Evolutionary conservation across 2,797 vertebrate genomes (phyloP).

Genomic region (Hipposideros larvatus): DNA sequence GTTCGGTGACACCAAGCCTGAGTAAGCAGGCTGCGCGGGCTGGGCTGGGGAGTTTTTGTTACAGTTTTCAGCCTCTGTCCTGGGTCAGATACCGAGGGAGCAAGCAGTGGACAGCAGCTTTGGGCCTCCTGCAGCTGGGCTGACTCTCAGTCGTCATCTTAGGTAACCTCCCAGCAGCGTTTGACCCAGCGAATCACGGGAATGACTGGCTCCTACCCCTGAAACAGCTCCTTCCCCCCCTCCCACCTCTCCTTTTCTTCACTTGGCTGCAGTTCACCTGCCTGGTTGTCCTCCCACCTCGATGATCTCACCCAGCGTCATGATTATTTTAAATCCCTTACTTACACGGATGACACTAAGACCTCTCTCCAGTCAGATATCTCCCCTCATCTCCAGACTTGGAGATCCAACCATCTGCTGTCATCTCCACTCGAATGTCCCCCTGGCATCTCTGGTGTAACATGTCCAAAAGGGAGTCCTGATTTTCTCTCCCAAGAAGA

Average conservation of each 20-base stretch:
- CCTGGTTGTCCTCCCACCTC: not conserved
- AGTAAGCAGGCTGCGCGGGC: not conserved
- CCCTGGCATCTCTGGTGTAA: too few species aligned
- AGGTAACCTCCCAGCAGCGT: not conserved
- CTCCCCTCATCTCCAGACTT: not conserved
- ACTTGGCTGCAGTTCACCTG: too few species aligned
- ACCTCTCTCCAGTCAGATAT: not conserved
- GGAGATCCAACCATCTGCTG: not conserved
- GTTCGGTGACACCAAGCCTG: not conserved
- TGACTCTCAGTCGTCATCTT: not conserved
- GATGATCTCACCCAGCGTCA: not conserved
- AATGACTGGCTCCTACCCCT: too few species aligned
- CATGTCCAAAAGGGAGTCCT: not conserved
- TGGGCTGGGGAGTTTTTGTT: not conserved
- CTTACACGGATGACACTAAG: too few species aligned
- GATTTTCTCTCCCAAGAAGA: not conserved
- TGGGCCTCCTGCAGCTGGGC: not conserved
- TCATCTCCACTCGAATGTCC: not conserved
- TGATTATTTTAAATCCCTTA: too few species aligned
- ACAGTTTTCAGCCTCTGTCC: not conserved
- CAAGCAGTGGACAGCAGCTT: not conserved
- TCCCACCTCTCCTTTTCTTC: fast-evolving
- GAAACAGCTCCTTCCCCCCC: not conserved
- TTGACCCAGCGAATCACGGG: not conserved
- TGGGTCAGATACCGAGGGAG: not conserved